Evolutionary conservation across 1,140 invertebrate genomes (phyloP), one percentile per base, ranked within the genome.

Genomic region (Ditylenchus dipsaci): DNA sequence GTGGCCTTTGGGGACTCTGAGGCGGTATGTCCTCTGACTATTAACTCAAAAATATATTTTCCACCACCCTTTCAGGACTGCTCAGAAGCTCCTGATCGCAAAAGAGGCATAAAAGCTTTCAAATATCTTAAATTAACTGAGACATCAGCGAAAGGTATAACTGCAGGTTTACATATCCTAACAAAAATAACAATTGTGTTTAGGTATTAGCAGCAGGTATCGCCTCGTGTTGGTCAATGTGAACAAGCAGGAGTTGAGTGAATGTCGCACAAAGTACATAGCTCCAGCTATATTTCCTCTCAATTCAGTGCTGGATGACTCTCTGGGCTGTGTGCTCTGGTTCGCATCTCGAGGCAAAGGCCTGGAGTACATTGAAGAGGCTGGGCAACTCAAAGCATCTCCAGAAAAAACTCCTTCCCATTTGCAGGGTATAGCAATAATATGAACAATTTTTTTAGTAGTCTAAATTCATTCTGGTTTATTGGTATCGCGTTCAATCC

Each of bases 271-370:
- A 27, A 23, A 30, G 23, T 26, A 58, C 19, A 77, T 74, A 26
- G 43, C 21, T 17, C 19, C 42, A 13, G 69, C 70, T n/a, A 77
- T 74, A 15, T 47, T 26, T 8, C 85, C 86, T 0, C 69, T 81
- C 23, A 66, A 88, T 70, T 93, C 91, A 15, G 88, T 97, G 49
- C 83, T 98, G n/a, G 95, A 98, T 86, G 94, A 97, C 82, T 94
- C 91, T 84, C 87, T 97, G 42, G 88, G 87, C 17, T 92, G 91
- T 85, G 92, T 93, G 27, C 85, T 96, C 19, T 97, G 93, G 92
- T 98, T 97, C 88, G 93, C 93, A 45, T 89, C 91, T 60, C 85
- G 88, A 80, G 91, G 89, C 13, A 73, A 85, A 74, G 90, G 90
- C 0, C 66, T 67, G n/a, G 66, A 33, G 47, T 60, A 72, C 82